Conservation (phyloP, 2,113 vertebrate species). For the Tachysurus fulvidraco region DNA sequence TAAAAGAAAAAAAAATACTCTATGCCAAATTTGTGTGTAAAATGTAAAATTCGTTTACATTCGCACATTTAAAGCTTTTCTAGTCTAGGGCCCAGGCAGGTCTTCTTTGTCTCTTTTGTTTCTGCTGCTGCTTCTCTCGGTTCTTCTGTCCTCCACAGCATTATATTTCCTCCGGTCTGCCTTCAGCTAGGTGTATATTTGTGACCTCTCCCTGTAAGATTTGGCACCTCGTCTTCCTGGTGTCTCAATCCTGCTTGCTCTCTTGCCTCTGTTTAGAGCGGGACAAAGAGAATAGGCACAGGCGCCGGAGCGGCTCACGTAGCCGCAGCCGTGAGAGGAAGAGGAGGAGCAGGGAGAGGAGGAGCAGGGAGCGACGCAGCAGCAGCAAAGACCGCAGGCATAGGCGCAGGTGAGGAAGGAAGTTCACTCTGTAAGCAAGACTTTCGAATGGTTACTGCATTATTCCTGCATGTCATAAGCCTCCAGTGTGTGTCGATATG, state of each 20-base stretch:
- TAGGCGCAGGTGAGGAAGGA: conserved; percentile 72
- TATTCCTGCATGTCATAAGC: too few species aligned
- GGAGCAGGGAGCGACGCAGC: conserved; percentile 79
- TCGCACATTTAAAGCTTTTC: conserved; percentile 13
- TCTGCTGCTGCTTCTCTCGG: conserved; percentile 24
- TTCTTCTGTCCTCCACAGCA: conserved; percentile 38
- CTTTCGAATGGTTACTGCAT: too few species aligned
- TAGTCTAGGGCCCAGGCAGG: conserved; percentile 41
- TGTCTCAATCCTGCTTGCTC: conserved; percentile 11
- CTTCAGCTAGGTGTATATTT: conserved; percentile 32
- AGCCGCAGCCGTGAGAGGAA: conserved; percentile 88
- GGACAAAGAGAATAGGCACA: conserved; percentile 90
- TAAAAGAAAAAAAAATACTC: not conserved
- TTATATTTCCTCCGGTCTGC: conserved; percentile 29
- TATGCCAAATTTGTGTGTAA: not conserved
- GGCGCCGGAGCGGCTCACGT: conserved; percentile 84
- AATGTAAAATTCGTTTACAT: not conserved
- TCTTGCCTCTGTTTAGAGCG: conserved; percentile 70
- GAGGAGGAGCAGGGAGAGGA: conserved; percentile 79
- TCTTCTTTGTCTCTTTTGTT: not conserved
- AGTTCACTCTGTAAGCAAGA: too few species aligned
- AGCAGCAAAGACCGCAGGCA: conserved; percentile 85
- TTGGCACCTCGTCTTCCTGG: not conserved
- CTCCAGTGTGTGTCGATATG: not conserved
- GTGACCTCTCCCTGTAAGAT: conserved; percentile 8